These are phyloP conservation scores for Microtus richardsoni DNA, from an alignment of 2,113 vertebrate genomes.

Conservation along the genomic window DNA sequence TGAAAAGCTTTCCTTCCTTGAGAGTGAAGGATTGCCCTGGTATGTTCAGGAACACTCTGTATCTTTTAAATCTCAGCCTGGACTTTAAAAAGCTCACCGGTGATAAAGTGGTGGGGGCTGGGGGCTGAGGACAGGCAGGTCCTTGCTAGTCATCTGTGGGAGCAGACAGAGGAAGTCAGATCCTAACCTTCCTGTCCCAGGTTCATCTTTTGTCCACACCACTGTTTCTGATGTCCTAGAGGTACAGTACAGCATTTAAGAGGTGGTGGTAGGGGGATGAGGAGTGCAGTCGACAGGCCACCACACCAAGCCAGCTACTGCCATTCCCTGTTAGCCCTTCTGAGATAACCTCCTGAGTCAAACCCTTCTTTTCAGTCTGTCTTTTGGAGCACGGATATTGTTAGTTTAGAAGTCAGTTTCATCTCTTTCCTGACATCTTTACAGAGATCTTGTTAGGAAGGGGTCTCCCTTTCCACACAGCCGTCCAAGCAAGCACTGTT, in stretches of 20 bases:
- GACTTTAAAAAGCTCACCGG: neutral
- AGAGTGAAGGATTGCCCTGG: neutral
- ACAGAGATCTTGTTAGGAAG: neutral
- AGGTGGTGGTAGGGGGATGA: rapidly evolving
- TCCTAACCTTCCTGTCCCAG: too few species aligned
- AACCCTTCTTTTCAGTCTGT: too few species aligned
- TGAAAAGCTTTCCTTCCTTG: rapidly evolving
- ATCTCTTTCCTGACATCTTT: neutral
- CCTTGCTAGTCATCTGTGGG: rapidly evolving
- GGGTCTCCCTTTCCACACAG: neutral
- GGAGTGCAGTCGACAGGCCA: rapidly evolving
- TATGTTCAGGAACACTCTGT: rapidly evolving
- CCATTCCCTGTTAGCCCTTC: neutral
- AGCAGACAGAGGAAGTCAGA: neutral
- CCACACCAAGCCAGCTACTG: rapidly evolving
- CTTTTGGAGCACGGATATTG: neutral
- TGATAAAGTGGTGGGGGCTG: rapidly evolving
- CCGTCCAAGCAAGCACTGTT: rapidly evolving
- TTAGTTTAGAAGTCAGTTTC: rapidly evolving
- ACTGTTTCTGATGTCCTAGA: too few species aligned
- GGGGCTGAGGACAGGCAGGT: neutral
- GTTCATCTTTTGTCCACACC: rapidly evolving
- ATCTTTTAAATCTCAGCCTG: neutral
- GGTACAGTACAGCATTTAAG: neutral
- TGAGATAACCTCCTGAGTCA: too few species aligned